Evolutionary conservation across 2,888 invertebrate species (phyloP).

Genomic region (Hesperia comma): DNA sequence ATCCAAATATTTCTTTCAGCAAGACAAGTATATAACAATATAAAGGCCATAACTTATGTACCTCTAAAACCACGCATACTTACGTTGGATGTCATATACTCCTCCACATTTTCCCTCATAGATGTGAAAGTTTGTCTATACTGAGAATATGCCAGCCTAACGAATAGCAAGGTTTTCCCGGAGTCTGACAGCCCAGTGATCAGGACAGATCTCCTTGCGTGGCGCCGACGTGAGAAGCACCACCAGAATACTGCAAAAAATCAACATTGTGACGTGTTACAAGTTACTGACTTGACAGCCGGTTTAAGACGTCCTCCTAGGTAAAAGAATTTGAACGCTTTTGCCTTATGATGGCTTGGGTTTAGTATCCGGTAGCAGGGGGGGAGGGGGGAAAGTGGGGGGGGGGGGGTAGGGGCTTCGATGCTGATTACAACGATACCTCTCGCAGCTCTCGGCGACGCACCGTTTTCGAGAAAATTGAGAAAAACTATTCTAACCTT

Average conservation of each 20-base stretch:
- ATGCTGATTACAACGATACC: too few relatives aligned
- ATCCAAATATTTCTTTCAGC: too few relatives aligned
- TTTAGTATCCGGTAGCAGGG: too few relatives aligned
- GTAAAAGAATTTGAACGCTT: too few relatives aligned
- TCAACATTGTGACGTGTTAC: neutral
- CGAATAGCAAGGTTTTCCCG: slow-evolving; percentile 95
- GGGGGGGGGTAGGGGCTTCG: too few relatives aligned
- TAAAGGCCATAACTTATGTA: too few relatives aligned
- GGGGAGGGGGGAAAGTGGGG: too few relatives aligned
- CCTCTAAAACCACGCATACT: slow-evolving; percentile 48
- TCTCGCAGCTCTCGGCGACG: too few relatives aligned
- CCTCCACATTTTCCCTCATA: slow-evolving; percentile 93
- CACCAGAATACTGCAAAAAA: slow-evolving; percentile 84
- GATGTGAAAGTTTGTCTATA: slow-evolving; percentile 93
- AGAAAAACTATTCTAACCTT: too few relatives aligned
- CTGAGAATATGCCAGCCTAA: slow-evolving; percentile 89
- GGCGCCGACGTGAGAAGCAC: slow-evolving; percentile 84
- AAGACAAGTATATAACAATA: too few relatives aligned
- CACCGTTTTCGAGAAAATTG: too few relatives aligned
- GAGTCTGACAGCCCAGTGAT: slow-evolving; percentile 94
- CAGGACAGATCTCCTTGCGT: slow-evolving; percentile 86
- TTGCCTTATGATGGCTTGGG: too few relatives aligned
- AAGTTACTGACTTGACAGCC: neutral
- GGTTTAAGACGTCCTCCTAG: neutral
- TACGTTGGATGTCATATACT: slow-evolving; percentile 86